A percentile compares a stretch with the other conserved stretches of the same genome.
These are phyloP conservation scores for Oedothorax gibbosus DNA, from an alignment of 1,140 invertebrate genomes.

Conservation along the genomic window DNA sequence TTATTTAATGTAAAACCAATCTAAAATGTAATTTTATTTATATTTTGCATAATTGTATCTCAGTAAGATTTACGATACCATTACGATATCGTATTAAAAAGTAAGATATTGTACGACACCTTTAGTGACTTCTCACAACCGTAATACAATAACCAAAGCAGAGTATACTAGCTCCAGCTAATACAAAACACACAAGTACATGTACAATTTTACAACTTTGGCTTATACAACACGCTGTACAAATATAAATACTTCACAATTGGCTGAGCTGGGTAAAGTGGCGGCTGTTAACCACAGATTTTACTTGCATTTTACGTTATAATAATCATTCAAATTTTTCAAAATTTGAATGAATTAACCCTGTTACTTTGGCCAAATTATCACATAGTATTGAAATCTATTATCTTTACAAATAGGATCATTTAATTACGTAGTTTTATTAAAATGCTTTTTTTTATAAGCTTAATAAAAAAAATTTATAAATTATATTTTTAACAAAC, in stretches of 20 bases:
- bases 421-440: no score
- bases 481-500: no score
- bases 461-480: no score
- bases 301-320: no score
- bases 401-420: no score
- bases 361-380: no score
- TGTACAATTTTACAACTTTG: conserved; percentile 58
- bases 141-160: background rate
- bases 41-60: background rate
- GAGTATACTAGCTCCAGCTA: background rate
- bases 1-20: background rate
- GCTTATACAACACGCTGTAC: conserved; percentile 57
- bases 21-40: background rate
- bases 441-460: no score
- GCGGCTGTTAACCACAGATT: no score
- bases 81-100: background rate
- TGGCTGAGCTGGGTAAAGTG: background rate
- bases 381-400: no score
- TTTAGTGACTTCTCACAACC: background rate
- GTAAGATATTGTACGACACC: background rate
- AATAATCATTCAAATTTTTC: no score
- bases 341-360: no score
- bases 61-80: background rate
- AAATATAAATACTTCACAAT: conserved; percentile 47
- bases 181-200: conserved; percentile 20